These are phyloP conservation scores for Tachuris rubrigastra DNA, from an alignment of 2,113 vertebrate genomes.

Conservation along the genomic window DNA sequence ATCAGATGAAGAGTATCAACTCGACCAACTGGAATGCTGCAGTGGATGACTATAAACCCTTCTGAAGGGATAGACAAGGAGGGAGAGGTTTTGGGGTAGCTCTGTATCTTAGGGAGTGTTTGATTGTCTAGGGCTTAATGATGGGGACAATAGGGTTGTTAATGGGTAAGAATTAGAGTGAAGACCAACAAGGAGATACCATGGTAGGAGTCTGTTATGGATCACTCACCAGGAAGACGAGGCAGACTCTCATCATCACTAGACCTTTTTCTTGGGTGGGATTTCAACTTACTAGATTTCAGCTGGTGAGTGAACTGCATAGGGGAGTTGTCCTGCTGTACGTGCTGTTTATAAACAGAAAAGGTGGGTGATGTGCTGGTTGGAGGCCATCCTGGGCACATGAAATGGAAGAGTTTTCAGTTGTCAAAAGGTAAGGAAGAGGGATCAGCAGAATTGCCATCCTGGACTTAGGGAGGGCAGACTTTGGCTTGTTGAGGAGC, in stretches of 20 bases:
- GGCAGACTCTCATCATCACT: neutral
- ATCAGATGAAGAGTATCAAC: neutral
- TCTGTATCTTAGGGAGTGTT: neutral
- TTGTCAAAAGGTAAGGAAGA: neutral
- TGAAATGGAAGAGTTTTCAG: neutral
- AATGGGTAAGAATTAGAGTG: neutral
- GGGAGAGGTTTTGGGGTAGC: neutral
- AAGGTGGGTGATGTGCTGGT: neutral
- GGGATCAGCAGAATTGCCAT: neutral
- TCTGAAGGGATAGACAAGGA: no score
- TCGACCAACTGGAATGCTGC: neutral
- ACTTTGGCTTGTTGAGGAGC: neutral
- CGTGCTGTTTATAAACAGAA: neutral
- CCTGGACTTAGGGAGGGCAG: neutral
- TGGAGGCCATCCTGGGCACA: neutral
- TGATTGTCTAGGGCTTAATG: neutral
- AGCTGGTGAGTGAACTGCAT: neutral
- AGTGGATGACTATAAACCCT: neutral
- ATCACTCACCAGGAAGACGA: neutral
- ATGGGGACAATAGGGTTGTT: neutral
- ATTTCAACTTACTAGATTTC: neutral
- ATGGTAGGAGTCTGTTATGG: neutral
- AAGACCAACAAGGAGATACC: neutral
- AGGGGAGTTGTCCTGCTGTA: neutral
- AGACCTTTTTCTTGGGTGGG: accelerated